phyloP scores from a whole-genome alignment of 2,113 vertebrate species.

The Apaloderma vittatum region DNA sequence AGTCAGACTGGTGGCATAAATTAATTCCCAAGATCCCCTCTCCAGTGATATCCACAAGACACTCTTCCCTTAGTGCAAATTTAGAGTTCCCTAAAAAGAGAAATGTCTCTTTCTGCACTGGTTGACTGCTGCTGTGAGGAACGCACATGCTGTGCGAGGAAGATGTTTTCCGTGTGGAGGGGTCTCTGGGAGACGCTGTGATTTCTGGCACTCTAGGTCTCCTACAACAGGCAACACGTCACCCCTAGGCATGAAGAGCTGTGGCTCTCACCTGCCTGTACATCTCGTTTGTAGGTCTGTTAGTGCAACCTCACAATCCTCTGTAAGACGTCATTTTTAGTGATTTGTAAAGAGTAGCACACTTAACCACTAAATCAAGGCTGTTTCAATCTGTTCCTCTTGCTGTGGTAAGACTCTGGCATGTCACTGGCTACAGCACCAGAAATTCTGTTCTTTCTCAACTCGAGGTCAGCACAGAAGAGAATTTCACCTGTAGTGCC shows the following conservation, averaged over 20 bases:
- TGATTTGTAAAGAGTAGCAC: not conserved
- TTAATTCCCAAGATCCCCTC: not conserved
- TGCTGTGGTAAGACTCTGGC: not conserved
- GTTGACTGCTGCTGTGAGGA: not conserved
- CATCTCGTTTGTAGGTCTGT: no score
- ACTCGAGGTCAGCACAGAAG: not conserved
- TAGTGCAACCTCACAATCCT: not conserved
- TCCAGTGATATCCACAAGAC: not conserved
- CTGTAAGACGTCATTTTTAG: not conserved
- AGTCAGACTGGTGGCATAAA: not conserved
- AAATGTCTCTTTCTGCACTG: not conserved
- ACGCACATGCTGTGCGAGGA: not conserved
- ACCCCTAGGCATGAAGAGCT: not conserved
- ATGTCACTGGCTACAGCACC: not conserved
- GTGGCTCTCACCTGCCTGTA: no score
- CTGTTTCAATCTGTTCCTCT: not conserved
- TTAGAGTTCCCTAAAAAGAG: not conserved
- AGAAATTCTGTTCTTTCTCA: not conserved
- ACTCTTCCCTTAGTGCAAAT: not conserved
- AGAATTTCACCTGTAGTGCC: not conserved
- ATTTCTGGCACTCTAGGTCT: not conserved
- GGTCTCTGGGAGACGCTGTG: not conserved
- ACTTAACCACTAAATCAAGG: not conserved
- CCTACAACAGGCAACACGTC: not conserved
- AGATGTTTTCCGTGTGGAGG: not conserved